Base-by-base conservation (phyloP, 2,888 invertebrate genomes). In the Agrotis puta region DNA sequence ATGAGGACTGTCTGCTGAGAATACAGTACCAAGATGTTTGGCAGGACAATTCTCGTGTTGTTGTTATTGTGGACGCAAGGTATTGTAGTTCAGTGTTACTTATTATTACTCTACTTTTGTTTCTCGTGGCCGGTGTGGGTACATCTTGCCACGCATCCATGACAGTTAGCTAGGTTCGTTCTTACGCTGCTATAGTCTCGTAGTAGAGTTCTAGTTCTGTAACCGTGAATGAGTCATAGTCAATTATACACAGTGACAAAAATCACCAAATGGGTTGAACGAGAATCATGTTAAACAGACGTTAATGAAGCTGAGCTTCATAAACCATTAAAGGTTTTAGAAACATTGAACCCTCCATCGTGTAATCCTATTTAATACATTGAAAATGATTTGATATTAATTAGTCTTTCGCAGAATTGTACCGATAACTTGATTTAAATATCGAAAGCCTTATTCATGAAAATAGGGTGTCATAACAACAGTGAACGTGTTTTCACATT, bases 41-140 rank as follows among this genome's bases (percentile, higher is more conserved):
- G 82, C 70, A 83, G 81, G 74, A 84, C 88, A 50, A 77, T 92
- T 74, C 77, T 91, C 58, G 76, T 91, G 74, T 84, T 91, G 70
- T 84, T 93, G 71, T 87, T 93, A 61, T 83, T 93, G 65, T 92
- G 89, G 88, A 89, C 87, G 70, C 91, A 92, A 90, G 95, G 94
- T 94, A 89, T 69, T 70, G 76, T 79, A 58, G 16, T 58, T 63
- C 43, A 61, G 54, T 73, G 39, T 24, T n/a, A 65, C 22, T 33
- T 54, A 45, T 63, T 65, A n/a, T 39, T 33, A 62, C 53, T 70
- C 22, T 63, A 70, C 22, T 63, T 62, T 65, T 20, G 45, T 18
- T 22, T 63, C 9, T 11, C 24, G 13, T 65, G 9, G 6, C 61
- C 68, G 54, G 74, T 79, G 65, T 53, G 24, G 39, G 39, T 51